These are phyloP conservation scores for Stercorarius parasiticus DNA, from an alignment of 2,113 vertebrate genomes.

Conservation along the genomic window DNA sequence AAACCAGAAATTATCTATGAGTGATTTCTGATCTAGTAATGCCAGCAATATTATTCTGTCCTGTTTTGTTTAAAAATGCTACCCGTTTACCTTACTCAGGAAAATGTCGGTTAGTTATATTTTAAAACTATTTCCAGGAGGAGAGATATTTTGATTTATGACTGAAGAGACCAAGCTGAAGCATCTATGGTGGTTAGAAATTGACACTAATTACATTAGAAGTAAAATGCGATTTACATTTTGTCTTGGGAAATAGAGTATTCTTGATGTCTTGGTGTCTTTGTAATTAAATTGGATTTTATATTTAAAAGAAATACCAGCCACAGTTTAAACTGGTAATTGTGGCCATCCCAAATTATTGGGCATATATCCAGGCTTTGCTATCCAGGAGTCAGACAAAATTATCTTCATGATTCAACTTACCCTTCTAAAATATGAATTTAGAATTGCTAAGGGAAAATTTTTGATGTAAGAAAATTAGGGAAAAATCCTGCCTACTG, in stretches of 20 bases:
- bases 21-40: background rate
- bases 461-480: background rate
- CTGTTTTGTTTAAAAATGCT: background rate
- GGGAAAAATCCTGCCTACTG: background rate
- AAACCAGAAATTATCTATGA: background rate
- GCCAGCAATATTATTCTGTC: background rate
- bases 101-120: background rate
- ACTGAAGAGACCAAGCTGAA: background rate
- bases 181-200: background rate
- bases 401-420: background rate
- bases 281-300: background rate
- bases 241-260: background rate
- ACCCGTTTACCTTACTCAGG: background rate
- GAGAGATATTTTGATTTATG: background rate
- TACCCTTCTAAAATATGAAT: background rate
- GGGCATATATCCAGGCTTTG: background rate
- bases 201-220: background rate
- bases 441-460: background rate
- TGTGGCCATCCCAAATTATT: background rate
- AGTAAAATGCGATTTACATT: fast-evolving
- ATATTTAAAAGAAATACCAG: background rate
- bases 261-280: background rate
- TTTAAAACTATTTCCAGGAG: background rate
- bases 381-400: background rate
- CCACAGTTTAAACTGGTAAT: background rate